A percentile compares a stretch with the other conserved stretches of the same genome.
Evolutionary conservation across 2,888 invertebrate genomes (phyloP).

Genomic region (Xanthia icteritia): DNA sequence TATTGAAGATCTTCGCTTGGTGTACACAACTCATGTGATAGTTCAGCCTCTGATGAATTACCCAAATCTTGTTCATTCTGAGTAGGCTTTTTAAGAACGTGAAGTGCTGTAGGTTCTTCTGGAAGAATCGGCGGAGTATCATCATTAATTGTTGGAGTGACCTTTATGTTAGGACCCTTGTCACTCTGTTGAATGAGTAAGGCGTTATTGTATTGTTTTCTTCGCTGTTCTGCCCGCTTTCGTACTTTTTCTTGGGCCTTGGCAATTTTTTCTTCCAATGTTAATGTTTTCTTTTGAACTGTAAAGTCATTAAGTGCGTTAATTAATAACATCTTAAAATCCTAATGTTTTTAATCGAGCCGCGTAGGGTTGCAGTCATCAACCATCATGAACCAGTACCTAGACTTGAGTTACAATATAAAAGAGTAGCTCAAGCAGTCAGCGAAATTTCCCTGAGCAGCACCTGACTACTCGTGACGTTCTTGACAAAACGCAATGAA

Average conservation of each 20-base stretch:
- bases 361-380: not conserved
- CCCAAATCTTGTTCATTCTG: conserved; percentile 67
- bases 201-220: conserved; percentile 66
- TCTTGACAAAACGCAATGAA: not conserved
- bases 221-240: conserved; percentile 75
- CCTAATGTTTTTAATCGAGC: not conserved
- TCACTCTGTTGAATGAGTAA: conserved; percentile 18
- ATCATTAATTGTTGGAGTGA: conserved; percentile 3
- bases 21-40: conserved; percentile 62
- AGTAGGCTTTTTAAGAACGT: conserved; percentile 52
- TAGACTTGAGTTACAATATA: not conserved
- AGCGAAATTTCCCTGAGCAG: not conserved
- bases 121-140: not conserved
- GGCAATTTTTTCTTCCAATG: conserved; percentile 81
- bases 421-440: not conserved
- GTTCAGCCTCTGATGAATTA: conserved; percentile 71
- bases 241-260: conserved; percentile 79
- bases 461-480: not conserved
- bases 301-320: conserved; percentile 60
- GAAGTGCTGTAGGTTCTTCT: conserved; percentile 14
- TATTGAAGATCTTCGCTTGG: conserved; percentile 17
- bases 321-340: not conserved
- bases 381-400: not conserved
- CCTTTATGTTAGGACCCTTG: conserved; percentile 7
- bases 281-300: conserved; percentile 72